Conservation (phyloP, 2,797 vertebrate species). For the Coracias cyanogaster region DNA sequence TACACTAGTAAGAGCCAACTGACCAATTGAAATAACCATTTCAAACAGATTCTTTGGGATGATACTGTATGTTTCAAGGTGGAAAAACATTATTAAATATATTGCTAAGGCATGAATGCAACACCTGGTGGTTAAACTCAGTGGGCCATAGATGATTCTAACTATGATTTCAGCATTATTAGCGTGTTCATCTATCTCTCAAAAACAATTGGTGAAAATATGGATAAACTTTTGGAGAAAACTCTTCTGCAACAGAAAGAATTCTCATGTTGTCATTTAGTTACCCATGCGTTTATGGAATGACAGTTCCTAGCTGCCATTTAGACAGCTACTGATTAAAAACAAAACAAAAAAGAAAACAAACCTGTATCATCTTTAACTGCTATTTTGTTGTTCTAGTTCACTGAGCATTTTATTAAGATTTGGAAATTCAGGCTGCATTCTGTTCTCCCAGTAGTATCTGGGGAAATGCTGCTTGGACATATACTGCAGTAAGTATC, state of each 20-base stretch:
- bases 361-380: not conserved
- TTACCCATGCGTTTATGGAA: not conserved
- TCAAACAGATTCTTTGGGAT: constrained; percentile 65
- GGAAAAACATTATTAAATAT: constrained; percentile 68
- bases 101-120: constrained; percentile 52
- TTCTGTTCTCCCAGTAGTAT: not conserved
- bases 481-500: not conserved
- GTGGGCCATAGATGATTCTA: constrained; percentile 10
- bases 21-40: constrained; percentile 61
- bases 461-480: not conserved
- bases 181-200: not conserved
- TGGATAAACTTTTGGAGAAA: not conserved
- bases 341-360: not conserved
- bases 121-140: constrained; percentile 17
- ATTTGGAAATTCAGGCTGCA: not conserved
- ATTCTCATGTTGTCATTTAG: not conserved
- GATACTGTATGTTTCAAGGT: constrained; percentile 62
- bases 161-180: constrained; percentile 34
- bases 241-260: not conserved
- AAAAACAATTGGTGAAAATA: constrained; percentile 15
- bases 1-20: constrained; percentile 52
- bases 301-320: not conserved
- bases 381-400: not conserved
- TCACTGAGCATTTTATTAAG: not conserved
- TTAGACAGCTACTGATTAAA: not conserved